Evolutionary conservation across 64 coral and sea anemone species (phyloP), one percentile per base, ranked within the genome.

Genomic region (Montipora foliosa): DNA sequence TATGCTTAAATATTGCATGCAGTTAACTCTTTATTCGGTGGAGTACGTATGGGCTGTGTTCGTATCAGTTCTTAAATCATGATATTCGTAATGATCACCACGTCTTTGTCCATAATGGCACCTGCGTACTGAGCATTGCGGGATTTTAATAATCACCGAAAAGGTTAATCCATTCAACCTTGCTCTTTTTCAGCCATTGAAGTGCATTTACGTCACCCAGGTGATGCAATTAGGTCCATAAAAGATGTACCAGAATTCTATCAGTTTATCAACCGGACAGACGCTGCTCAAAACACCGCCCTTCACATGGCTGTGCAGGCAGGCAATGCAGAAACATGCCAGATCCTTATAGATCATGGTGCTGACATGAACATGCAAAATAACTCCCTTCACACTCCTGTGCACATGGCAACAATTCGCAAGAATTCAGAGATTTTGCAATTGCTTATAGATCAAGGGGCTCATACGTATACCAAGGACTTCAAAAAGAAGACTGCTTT

Each of bases 241-340:
- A 78, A 49, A 13, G 47, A 20, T 49, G 44, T 76, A 6, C 52
- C 67, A 29, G 73, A 84, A 20, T 77, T 92, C 16, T 4, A 47
- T 8, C 79, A 22, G 60, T 85, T 92, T 68, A 74, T 93, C 6
- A 95, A 95, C 57, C 84, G 80, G 4, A 78, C n/a, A 19, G 52
- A 92, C 5, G 90, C 29, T 8, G 76, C 87, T 9, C 49, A 87
- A 15, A 93, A 85, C 44, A 74, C 93, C 12, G 72, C 93, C 4
- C 64, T 98, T 57, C 93, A 95, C 50, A 69, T 95, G 8, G 96
- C 96, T 53, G 82, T 85, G 2, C 88, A 91, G 67, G 84, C 68
- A 70, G 96, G 96, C 5, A 81, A 68, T 44, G 22, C 91, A 5
- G 83, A 87, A 5, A 95, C 85, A 15, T 85, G 89, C 12, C 55